Percentiles rank a stretch among this genome's conserved stretches.
Conservation (phyloP, 2,888 invertebrate species). For the Drosophila multiciliata region DNA sequence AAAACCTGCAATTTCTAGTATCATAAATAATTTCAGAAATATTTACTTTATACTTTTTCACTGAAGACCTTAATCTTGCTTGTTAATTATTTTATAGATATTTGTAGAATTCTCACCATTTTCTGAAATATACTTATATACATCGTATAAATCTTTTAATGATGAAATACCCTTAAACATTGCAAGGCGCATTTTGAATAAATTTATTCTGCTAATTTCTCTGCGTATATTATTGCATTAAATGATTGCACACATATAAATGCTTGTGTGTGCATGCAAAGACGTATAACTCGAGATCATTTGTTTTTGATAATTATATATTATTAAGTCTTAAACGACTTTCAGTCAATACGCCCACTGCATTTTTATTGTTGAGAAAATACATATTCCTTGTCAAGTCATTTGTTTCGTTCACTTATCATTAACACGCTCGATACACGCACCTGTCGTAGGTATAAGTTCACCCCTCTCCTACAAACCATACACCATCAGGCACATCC, state of each 20-base stretch:
- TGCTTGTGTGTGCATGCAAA: neutral
- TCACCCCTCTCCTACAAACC: neutral
- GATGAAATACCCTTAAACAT: no score
- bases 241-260: neutral
- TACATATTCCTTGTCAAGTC: slow-evolving; percentile 11
- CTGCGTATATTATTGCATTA: neutral
- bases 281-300: slow-evolving; percentile 22
- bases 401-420: slow-evolving; percentile 8
- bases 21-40: neutral
- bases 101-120: neutral
- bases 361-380: slow-evolving; percentile 13
- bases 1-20: neutral
- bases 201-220: neutral
- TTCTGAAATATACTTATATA: neutral
- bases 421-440: slow-evolving; percentile 11
- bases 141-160: neutral
- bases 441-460: slow-evolving; percentile 12
- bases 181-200: neutral
- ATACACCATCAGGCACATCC: neutral
- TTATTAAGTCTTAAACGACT: slow-evolving; percentile 8
- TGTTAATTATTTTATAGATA: neutral
- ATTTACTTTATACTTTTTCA: neutral
- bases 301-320: slow-evolving; percentile 19
- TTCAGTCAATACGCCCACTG: neutral
- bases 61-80: neutral